Evolutionary conservation across 1,140 invertebrate genomes (phyloP).

Genomic region (Zaprionus nigranus): DNA sequence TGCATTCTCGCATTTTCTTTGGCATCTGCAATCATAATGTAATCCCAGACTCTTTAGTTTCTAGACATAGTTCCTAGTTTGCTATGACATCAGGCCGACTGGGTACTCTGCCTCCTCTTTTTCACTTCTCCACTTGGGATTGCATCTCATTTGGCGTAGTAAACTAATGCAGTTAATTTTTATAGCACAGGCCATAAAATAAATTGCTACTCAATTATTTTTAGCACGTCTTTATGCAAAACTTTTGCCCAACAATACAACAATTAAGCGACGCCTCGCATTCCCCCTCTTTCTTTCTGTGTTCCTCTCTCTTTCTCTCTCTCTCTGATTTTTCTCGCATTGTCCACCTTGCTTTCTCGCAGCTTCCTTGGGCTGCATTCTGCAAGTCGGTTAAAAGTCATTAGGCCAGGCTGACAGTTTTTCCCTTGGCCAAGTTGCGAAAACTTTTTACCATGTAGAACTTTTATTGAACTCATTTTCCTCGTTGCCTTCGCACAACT

Average conservation of each 20-base stretch:
- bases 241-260: conserved; percentile 66
- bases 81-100: conserved; percentile 17
- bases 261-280: conserved; percentile 57
- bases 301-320: background rate
- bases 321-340: background rate
- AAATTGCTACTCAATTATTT: conserved; percentile 60
- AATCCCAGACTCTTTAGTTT: conserved; percentile 4
- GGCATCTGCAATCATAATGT: background rate
- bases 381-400: conserved; percentile 78
- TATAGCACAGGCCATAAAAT: conserved; percentile 34
- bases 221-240: conserved; percentile 57
- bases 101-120: background rate
- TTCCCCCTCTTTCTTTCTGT: conserved; percentile 10
- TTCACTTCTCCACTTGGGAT: conserved; percentile 23
- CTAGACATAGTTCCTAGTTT: background rate
- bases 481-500: conserved; percentile 19
- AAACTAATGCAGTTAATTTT: conserved; percentile 47
- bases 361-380: conserved; percentile 46
- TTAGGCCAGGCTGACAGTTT: conserved; percentile 59
- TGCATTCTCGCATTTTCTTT: background rate
- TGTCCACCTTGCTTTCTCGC: conserved; percentile 14
- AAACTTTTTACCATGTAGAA: conserved; percentile 67
- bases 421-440: conserved; percentile 43
- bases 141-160: conserved; percentile 28
- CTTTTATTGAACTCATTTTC: conserved; percentile 74